These are phyloP conservation scores for Peromyscus maniculatus DNA, from an alignment of 2,113 vertebrate species.

Conservation along the genomic window DNA sequence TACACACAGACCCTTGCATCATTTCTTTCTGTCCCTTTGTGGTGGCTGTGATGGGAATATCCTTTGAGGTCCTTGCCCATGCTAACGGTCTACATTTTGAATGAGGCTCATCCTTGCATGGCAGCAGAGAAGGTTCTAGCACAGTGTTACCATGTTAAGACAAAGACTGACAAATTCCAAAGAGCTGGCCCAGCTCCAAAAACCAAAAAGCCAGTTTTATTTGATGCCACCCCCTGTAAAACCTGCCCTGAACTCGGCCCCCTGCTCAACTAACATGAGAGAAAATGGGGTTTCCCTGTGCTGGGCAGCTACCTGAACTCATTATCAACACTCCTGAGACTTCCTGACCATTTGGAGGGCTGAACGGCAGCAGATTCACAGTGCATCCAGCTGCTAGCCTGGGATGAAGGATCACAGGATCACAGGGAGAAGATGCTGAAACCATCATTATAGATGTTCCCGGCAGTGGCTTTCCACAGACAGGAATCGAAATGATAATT, in stretches of 20 bases:
- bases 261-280: not conserved
- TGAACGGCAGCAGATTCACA: not conserved
- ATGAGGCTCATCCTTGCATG: accelerated
- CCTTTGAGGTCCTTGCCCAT: not conserved
- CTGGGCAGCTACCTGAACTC: not conserved
- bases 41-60: not conserved
- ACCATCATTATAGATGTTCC: not conserved
- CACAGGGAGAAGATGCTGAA: constrained; percentile 38
- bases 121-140: not conserved
- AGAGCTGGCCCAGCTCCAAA: not conserved
- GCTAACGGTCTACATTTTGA: not conserved
- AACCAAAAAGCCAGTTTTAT: not conserved
- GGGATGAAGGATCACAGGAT: not conserved
- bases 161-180: not conserved
- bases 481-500: constrained; percentile 62
- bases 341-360: not conserved
- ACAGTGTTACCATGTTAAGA: not conserved
- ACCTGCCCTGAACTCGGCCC: too few relatives aligned
- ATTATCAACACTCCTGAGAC: not conserved
- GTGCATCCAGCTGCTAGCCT: not conserved
- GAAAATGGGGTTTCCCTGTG: not conserved
- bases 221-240: not conserved
- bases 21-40: not conserved
- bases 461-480: not conserved
- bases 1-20: not conserved